These are phyloP conservation scores for Drosophila limbata DNA, from an alignment of 2,888 invertebrate species.

Conservation along the genomic window DNA sequence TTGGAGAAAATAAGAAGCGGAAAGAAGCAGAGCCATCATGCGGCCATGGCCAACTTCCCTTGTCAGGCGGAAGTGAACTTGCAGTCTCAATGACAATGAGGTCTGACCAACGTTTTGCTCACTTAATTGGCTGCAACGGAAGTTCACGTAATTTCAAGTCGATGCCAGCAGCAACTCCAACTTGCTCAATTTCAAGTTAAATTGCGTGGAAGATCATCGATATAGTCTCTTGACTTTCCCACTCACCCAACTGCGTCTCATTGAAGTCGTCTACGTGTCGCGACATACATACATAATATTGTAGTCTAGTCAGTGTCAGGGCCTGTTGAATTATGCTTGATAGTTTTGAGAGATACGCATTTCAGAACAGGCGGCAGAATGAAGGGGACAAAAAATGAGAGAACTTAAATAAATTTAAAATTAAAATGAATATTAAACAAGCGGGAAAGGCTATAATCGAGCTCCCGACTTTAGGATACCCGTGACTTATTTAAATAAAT, in stretches of 20 bases:
- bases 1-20: conserved; percentile 7
- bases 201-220: conserved; percentile 71
- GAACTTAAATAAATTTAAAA: too few species aligned
- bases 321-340: conserved; percentile 33
- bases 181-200: conserved; percentile 56
- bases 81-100: conserved; percentile 10
- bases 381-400: background rate
- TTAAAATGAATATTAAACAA: too few species aligned
- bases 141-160: conserved; percentile 69
- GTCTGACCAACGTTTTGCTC: conserved; percentile 47
- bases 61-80: conserved; percentile 46
- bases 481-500: too few species aligned
- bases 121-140: conserved; percentile 73
- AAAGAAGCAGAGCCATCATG: background rate
- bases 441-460: too few species aligned
- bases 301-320: conserved; percentile 34
- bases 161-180: conserved; percentile 29
- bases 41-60: conserved; percentile 28
- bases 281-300: conserved; percentile 10
- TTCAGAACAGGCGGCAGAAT: conserved; percentile 13
- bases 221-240: conserved; percentile 20
- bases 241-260: background rate
- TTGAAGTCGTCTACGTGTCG: conserved; percentile 32
- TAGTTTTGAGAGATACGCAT: conserved; percentile 11
- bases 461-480: too few species aligned